Evolutionary conservation across 2,888 invertebrate genomes (phyloP).

Genomic region (Agrotis segetum): DNA sequence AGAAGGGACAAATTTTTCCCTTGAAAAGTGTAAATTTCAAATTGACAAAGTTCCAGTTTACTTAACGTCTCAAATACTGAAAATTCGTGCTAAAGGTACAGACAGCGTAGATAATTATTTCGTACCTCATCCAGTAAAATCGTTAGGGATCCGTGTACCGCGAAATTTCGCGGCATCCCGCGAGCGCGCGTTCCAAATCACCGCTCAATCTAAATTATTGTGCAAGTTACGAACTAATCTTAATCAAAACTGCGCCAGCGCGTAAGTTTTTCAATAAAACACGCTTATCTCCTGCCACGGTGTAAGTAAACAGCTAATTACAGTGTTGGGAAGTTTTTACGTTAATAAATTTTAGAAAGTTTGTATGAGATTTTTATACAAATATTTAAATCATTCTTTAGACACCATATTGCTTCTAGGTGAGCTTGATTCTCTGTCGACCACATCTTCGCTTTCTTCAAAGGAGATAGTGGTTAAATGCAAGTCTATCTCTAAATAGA

Average conservation of each 20-base stretch:
- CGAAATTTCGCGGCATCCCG: constrained; percentile 72
- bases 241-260: constrained; percentile 78
- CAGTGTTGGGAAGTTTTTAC: constrained; percentile 44
- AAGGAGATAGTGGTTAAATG: too few relatives aligned
- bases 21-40: too few relatives aligned
- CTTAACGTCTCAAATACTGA: too few relatives aligned
- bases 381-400: background rate
- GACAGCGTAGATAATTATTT: background rate
- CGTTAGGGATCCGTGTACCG: constrained; percentile 67
- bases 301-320: constrained; percentile 61
- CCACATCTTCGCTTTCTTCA: too few relatives aligned
- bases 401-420: background rate
- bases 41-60: too few relatives aligned
- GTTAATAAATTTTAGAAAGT: constrained; percentile 24
- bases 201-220: constrained; percentile 88
- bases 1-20: too few relatives aligned
- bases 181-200: constrained; percentile 76
- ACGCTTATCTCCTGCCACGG: constrained; percentile 77
- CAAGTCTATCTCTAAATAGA: too few relatives aligned
- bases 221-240: constrained; percentile 87
- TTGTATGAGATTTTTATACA: background rate
- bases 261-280: constrained; percentile 88
- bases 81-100: too few relatives aligned
- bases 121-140: constrained; percentile 53
- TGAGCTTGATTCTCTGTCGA: too few relatives aligned